Evolutionary conservation across 37 sponge, comb jelly and placozoan species (phyloP).

Genomic region (Tethya wilhelma): DNA sequence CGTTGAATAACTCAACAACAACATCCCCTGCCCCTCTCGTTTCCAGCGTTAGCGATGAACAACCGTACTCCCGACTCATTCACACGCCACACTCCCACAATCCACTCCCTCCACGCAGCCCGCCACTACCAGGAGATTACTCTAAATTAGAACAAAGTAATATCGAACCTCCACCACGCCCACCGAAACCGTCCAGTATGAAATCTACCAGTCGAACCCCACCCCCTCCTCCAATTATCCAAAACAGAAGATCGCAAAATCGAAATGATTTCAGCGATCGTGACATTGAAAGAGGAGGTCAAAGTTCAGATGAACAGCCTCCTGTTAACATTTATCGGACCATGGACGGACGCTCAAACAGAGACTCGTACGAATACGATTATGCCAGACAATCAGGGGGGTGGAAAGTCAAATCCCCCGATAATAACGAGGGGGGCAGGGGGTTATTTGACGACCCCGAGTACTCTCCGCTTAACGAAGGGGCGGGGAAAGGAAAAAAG

Average conservation of each 20-base stretch:
- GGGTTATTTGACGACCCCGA: conserved; percentile 26
- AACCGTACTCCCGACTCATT: neutral
- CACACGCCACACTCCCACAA: neutral
- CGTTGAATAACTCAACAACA: neutral
- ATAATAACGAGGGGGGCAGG: neutral
- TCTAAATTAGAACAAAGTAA: neutral
- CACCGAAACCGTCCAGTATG: conserved; percentile 6
- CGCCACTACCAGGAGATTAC: neutral
- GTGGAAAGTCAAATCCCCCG: neutral
- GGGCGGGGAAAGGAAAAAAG: neutral
- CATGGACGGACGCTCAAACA: neutral
- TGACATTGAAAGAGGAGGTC: neutral
- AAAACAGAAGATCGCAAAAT: neutral
- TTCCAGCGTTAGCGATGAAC: neutral
- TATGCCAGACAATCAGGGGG: neutral
- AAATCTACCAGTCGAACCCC: neutral
- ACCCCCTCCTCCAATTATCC: neutral
- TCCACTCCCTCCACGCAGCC: too few relatives aligned
- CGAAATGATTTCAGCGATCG: neutral
- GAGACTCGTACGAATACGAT: neutral
- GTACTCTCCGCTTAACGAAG: neutral
- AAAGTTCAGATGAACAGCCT: conserved; percentile 1
- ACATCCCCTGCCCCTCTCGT: neutral
- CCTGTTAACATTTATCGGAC: conserved; percentile 6
- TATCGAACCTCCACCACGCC: neutral